These are phyloP conservation scores for Ginglymostoma cirratum DNA, from an alignment of 2,113 vertebrate species.

Conservation along the genomic window DNA sequence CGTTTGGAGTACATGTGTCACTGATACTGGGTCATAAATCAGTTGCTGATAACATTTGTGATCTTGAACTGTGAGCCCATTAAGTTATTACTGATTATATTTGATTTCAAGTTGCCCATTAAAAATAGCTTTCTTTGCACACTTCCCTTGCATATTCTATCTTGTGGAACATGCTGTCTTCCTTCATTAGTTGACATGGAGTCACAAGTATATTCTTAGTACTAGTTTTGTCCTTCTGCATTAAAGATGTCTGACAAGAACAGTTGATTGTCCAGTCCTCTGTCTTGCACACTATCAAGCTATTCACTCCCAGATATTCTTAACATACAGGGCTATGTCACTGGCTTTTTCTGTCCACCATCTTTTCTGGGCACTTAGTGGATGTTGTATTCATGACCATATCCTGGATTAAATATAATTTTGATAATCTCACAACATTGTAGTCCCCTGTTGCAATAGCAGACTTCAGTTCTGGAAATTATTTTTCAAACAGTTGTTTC, in stretches of 20 bases:
- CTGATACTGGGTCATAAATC: slow-evolving; percentile 18
- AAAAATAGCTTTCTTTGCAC: not conserved
- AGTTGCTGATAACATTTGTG: not conserved
- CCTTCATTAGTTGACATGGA: not conserved
- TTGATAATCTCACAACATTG: not conserved
- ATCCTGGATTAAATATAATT: not conserved
- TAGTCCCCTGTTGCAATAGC: not conserved
- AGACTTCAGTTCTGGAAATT: not conserved
- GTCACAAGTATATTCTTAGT: not conserved
- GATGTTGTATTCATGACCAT: not conserved
- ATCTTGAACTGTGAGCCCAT: not conserved
- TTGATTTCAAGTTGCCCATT: not conserved
- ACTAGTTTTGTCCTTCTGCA: not conserved
- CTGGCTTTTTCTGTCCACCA: not conserved
- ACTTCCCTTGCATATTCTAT: not conserved
- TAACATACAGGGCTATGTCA: not conserved
- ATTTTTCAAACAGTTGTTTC: not conserved
- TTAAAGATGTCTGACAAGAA: not conserved
- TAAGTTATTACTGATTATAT: not conserved
- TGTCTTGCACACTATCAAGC: not conserved
- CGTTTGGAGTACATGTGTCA: slow-evolving; percentile 2
- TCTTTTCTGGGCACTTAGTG: not conserved
- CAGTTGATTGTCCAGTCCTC: not conserved
- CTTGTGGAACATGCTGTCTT: not conserved
- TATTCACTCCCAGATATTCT: not conserved